Base-by-base conservation (phyloP, 2,797 vertebrate genomes). In the Telmatherina bonti region DNA sequence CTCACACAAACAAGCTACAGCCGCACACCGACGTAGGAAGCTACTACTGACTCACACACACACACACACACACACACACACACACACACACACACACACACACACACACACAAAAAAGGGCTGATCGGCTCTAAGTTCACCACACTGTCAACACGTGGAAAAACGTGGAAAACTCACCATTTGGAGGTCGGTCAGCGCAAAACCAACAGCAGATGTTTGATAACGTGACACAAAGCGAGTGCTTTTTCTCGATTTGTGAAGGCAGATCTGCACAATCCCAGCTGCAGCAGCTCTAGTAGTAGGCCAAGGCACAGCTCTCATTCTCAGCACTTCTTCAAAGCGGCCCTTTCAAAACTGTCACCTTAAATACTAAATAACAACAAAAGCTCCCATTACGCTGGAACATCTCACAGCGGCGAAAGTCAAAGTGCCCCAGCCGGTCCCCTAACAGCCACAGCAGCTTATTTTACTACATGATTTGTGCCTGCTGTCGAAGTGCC, bases 241-340 rank as follows among this genome's bases (percentile, higher is more conserved):
- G 76, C 89, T 93, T 93, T n/a, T 82, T 75, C 76, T 91, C 90
- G 86, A 84, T 92, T 92, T 91, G 90, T 93, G 93, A 87, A 88
- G 89, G 92, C 91, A 89, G 90, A 90, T 92, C 88, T 93, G 91
- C 89, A 92, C 89, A 93, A 93, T 93, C 93, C 92, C 89, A 86
- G 93, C 92, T 81, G 91, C 92, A 86, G 92, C 91, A 81, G 85
- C 87, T 78, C 88, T 90, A 76, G 81, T 89, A 79, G 88, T 85
- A 95, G 95, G 95, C 95, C 95, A 38, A 90, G 90, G 88, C 91
- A 76, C 85, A 82, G 89, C 90, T 90, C 92, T 94, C 94, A 95
- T 95, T 93, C 92, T 94, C 91, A 90, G 80, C 89, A 85, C 91
- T 83, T 89, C 87, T 88, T 90, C 92, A 86, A 83, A 81, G 88